These are phyloP conservation scores for Delia radicum DNA, from an alignment of 1,140 invertebrate species.

Conservation along the genomic window DNA sequence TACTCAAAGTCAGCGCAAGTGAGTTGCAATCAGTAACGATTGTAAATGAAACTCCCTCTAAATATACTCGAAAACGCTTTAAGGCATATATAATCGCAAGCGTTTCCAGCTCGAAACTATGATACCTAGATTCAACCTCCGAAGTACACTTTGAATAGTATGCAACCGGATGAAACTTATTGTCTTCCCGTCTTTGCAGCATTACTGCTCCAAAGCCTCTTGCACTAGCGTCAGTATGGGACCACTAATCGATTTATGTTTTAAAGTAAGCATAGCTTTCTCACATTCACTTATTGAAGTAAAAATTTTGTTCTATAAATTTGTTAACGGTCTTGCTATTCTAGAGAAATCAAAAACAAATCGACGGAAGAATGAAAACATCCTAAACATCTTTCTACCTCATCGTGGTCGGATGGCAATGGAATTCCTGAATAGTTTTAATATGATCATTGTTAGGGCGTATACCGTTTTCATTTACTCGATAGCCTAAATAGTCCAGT, in stretches of 20 bases:
- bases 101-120: too few species aligned
- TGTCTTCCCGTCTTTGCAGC: not conserved
- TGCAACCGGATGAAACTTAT: too few species aligned
- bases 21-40: too few species aligned
- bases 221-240: not conserved
- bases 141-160: too few species aligned
- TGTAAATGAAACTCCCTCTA: too few species aligned
- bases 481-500: constrained; percentile 8
- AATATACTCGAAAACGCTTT: too few species aligned
- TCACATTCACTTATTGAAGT: not conserved
- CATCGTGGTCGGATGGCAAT: not conserved
- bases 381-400: not conserved
- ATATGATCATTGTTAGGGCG: not conserved
- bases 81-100: too few species aligned
- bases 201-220: not conserved
- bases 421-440: not conserved
- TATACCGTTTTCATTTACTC: not conserved
- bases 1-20: too few species aligned
- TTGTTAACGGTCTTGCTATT: not conserved
- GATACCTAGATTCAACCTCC: too few species aligned
- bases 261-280: not conserved
- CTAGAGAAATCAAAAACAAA: not conserved
- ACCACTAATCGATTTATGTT: not conserved
- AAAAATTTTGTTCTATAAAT: not conserved
- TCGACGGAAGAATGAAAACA: constrained; percentile 3